Evolutionary conservation across 2,797 vertebrate genomes (phyloP).

Genomic region (Takifugu ocellatus): DNA sequence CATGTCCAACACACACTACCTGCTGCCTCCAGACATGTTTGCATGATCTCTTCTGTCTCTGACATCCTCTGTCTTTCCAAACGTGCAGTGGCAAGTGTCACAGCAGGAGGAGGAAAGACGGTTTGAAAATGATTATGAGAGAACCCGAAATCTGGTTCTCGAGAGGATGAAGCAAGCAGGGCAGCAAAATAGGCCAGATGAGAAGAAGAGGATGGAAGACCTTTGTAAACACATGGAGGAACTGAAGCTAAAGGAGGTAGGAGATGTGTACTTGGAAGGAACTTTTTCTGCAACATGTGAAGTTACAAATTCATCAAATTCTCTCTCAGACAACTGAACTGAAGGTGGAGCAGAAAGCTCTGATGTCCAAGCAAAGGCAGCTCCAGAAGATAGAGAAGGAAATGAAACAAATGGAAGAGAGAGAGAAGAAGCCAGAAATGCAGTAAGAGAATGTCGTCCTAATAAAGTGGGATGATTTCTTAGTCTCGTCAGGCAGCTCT

Average conservation of each 20-base stretch:
- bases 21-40: slow-evolving; percentile 6
- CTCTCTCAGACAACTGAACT: slow-evolving; percentile 79
- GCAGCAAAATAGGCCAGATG: slow-evolving; percentile 68
- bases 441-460: slow-evolving; percentile 48
- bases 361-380: slow-evolving; percentile 84
- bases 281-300: background rate
- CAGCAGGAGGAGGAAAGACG: slow-evolving; percentile 65
- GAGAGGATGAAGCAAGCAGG: slow-evolving; percentile 74
- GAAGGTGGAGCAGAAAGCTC: slow-evolving; percentile 85
- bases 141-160: slow-evolving; percentile 65
- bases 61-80: too few relatives aligned
- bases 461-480: background rate
- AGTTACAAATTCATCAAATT: background rate
- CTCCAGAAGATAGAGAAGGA: slow-evolving; percentile 85
- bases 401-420: slow-evolving; percentile 78
- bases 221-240: slow-evolving; percentile 87
- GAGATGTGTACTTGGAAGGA: slow-evolving; percentile 59
- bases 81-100: slow-evolving; percentile 47
- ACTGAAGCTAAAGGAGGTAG: slow-evolving; percentile 79
- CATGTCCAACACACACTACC: too few relatives aligned
- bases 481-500: background rate
- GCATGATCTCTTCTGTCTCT: background rate
- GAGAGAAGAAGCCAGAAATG: slow-evolving; percentile 77
- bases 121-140: slow-evolving; percentile 77
- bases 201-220: slow-evolving; percentile 63